A percentile compares a stretch with the other conserved stretches of the same genome.
Evolutionary conservation across 2,113 vertebrate species (phyloP).

Genomic region (Centropristis striata): DNA sequence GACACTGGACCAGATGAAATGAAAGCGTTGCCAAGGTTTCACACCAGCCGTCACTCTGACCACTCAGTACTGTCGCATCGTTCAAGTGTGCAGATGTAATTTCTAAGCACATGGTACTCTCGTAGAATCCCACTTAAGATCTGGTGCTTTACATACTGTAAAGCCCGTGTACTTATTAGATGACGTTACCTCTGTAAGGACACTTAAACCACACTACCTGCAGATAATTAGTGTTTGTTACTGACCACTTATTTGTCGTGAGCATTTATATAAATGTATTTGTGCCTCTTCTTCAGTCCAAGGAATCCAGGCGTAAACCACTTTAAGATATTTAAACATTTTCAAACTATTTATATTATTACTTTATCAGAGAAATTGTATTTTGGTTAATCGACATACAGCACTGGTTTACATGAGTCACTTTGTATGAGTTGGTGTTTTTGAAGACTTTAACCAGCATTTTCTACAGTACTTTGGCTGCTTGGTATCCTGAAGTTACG

Average conservation of each 20-base stretch:
- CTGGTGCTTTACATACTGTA: constrained; percentile 35
- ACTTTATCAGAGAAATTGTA: constrained; percentile 37
- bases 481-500: not conserved
- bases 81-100: not conserved
- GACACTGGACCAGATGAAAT: constrained; percentile 18
- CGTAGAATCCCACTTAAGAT: not conserved
- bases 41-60: constrained; percentile 10
- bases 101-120: not conserved
- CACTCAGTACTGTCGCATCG: not conserved
- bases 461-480: constrained; percentile 51
- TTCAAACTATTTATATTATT: constrained; percentile 67
- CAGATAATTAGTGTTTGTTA: constrained; percentile 26
- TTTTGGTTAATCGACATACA: constrained; percentile 45
- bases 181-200: constrained; percentile 24
- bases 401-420: constrained; percentile 55
- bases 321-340: constrained; percentile 52
- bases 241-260: constrained; percentile 25
- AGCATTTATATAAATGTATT: constrained; percentile 32
- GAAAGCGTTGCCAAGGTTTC: not conserved
- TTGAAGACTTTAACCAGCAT: constrained; percentile 54
- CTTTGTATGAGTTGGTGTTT: constrained; percentile 46
- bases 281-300: constrained; percentile 47
- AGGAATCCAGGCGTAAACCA: constrained; percentile 46
- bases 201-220: constrained; percentile 22
- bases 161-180: constrained; percentile 40